Evolutionary conservation across 2,888 invertebrate genomes (phyloP).

Genomic region (Dioctria linearis): DNA sequence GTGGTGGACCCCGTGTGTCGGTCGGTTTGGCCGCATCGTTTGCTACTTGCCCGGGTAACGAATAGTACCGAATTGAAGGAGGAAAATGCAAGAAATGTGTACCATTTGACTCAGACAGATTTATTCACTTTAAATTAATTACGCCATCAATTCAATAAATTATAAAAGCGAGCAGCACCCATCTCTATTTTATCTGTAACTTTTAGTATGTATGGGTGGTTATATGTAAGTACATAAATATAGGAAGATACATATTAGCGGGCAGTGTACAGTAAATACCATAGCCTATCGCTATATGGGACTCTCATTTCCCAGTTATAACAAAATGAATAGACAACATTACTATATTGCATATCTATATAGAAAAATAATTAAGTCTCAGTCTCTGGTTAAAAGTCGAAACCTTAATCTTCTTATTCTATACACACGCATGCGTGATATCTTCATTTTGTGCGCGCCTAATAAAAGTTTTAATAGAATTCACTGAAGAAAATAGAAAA

Average conservation of each 20-base stretch:
- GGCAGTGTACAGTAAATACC: not conserved
- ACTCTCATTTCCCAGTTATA: slow-evolving; percentile 10
- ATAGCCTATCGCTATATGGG: not conserved
- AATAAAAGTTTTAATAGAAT: slow-evolving; percentile 33
- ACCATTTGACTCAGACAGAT: slow-evolving; percentile 61
- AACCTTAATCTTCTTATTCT: slow-evolving; percentile 1
- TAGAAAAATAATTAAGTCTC: slow-evolving; percentile 51
- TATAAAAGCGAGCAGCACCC: slow-evolving; percentile 59
- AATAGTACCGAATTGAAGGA: slow-evolving; percentile 47
- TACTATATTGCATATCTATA: slow-evolving; percentile 1
- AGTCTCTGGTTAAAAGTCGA: slow-evolving; percentile 4
- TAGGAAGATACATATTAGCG: not conserved
- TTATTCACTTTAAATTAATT: slow-evolving; percentile 63
- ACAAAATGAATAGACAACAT: slow-evolving; percentile 34
- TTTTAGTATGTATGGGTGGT: no score
- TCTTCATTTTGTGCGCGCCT: slow-evolving; percentile 34
- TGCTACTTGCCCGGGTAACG: slow-evolving; percentile 44
- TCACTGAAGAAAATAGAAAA: slow-evolving; percentile 27
- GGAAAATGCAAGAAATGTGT: slow-evolving; percentile 60
- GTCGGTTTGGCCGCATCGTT: not conserved
- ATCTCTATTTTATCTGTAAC: slow-evolving; percentile 33
- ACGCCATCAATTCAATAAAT: slow-evolving; percentile 62
- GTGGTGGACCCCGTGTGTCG: no score
- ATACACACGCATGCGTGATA: slow-evolving; percentile 22
- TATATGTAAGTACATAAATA: not conserved